phyloP scores from a whole-genome alignment of 2,888 invertebrate genomes.

The Platycheirus albimanus region DNA sequence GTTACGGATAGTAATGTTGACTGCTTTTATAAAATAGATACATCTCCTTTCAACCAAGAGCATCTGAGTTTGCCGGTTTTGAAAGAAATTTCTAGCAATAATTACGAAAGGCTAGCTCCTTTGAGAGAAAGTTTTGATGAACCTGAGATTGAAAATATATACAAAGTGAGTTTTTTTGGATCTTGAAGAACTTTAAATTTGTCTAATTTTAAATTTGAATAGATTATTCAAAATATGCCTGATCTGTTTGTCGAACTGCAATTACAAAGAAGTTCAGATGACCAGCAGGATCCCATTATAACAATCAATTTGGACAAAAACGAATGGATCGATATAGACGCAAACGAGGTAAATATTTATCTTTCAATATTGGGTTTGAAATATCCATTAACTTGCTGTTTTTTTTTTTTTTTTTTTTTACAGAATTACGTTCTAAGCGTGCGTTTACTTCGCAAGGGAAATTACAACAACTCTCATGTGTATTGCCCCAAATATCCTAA shows the following conservation, averaged over 20 bases:
- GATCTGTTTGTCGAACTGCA: slow-evolving; percentile 85
- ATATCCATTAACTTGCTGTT: not conserved
- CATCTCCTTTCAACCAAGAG: slow-evolving; percentile 77
- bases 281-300: slow-evolving; percentile 76
- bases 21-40: slow-evolving; percentile 84
- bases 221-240: slow-evolving; percentile 87
- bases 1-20: slow-evolving; percentile 87
- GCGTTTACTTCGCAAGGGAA: slow-evolving; percentile 84
- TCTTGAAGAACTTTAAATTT: not conserved
- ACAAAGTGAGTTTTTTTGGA: slow-evolving; percentile 83
- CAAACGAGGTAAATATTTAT: slow-evolving; percentile 84
- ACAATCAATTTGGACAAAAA: slow-evolving; percentile 66
- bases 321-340: slow-evolving; percentile 86
- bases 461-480: slow-evolving; percentile 86
- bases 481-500: slow-evolving; percentile 94
- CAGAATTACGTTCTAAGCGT: slow-evolving; percentile 88
- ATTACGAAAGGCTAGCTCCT: slow-evolving; percentile 86
- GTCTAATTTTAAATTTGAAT: not conserved
- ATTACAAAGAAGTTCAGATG: slow-evolving; percentile 84
- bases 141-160: slow-evolving; percentile 87
- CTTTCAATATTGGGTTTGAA: not conserved
- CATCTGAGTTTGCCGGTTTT: slow-evolving; percentile 79
- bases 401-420: slow-evolving; percentile 24
- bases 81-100: slow-evolving; percentile 82
- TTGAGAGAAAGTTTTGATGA: slow-evolving; percentile 87